Percentiles rank a stretch among this genome's conserved stretches.
Evolutionary conservation across 2,797 vertebrate species (phyloP).

Genomic region (Falco columbarius): DNA sequence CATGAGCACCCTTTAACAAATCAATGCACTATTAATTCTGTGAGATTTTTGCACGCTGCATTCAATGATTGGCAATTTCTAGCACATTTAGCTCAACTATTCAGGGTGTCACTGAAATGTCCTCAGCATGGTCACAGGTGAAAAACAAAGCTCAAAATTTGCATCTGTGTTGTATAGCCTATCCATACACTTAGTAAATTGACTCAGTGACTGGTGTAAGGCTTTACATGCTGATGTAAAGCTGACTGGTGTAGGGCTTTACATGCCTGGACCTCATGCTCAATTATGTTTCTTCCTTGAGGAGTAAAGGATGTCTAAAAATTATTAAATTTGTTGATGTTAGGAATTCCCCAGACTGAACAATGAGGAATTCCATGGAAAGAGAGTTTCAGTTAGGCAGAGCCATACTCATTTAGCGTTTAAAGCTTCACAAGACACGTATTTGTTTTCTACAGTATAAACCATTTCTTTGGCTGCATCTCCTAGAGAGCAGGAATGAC

Average conservation of each 20-base stretch:
- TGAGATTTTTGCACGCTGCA: not conserved
- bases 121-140: not conserved
- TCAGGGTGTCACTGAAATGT: not conserved
- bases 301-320: not conserved
- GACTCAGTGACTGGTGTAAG: not conserved
- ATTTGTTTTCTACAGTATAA: not conserved
- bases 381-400: not conserved
- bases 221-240: not conserved
- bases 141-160: not conserved
- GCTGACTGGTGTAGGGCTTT: not conserved
- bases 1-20: not conserved
- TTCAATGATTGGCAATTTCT: not conserved
- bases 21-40: not conserved
- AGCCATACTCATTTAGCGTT: not conserved
- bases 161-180: not conserved
- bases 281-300: not conserved
- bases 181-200: not conserved
- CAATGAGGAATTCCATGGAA: not conserved
- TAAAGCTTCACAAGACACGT: fast-evolving
- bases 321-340: not conserved
- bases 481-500: not conserved
- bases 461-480: not conserved
- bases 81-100: not conserved
- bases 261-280: not conserved
- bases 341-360: not conserved